Percentiles rank a stretch among this genome's conserved stretches.
Conservation (phyloP, 2,113 vertebrate genomes). For the Sapayoa aenigma region DNA sequence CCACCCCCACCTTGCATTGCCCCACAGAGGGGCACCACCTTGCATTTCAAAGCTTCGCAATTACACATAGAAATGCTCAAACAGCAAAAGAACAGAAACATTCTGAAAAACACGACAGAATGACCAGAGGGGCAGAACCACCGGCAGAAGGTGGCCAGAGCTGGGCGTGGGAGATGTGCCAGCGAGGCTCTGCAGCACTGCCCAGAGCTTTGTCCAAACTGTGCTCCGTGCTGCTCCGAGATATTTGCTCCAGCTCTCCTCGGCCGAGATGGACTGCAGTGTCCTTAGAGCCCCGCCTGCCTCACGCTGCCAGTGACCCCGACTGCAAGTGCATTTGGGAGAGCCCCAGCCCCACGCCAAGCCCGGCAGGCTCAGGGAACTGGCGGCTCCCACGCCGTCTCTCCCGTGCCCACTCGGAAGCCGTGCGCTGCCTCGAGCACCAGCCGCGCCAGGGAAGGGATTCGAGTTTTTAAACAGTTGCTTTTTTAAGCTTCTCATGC, state of each 20-base stretch:
- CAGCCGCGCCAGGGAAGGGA: not conserved
- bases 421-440: not conserved
- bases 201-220: not conserved
- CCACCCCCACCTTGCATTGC: no score
- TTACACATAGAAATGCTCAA: not conserved
- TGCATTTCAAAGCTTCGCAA: not conserved
- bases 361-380: no score
- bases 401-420: no score
- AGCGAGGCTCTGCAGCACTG: not conserved
- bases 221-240: fast-evolving
- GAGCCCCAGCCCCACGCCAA: not conserved
- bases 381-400: fast-evolving
- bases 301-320: not conserved
- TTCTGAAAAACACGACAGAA: fast-evolving
- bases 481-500: not conserved
- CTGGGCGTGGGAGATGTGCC: not conserved
- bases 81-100: not conserved
- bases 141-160: not conserved
- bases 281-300: not conserved
- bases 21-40: not conserved
- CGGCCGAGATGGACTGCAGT: fast-evolving
- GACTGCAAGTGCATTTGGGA: no score
- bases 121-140: not conserved
- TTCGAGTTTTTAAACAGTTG: not conserved
- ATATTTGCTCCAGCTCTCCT: not conserved